Evolutionary conservation across 2,888 invertebrate genomes (phyloP), one percentile per base, ranked within the genome.

Genomic region (Campoplex capitator): DNA sequence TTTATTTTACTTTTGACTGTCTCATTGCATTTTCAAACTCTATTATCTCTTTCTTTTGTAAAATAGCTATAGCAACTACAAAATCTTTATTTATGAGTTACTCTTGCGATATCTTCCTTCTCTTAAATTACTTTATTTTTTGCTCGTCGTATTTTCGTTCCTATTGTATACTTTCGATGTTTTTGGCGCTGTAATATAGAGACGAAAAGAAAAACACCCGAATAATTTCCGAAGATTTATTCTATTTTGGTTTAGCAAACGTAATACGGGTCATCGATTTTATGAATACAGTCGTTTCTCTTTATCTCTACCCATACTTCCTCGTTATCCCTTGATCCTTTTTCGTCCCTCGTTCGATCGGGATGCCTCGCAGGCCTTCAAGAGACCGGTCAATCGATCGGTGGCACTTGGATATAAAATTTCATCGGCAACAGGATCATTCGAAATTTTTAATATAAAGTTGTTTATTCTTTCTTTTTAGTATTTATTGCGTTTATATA

Each of bases 321-420:
- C 89, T 76, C 83, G 82, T 87, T 85, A 75, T 88, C 88, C 87
- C 81, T 86, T 85, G 78, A 85, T 80, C 68, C 71, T 38, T 87
- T 77, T 68, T 42, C 45, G 82, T 84, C 54, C 74, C 42, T 58
- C 84, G 79, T 71, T 90, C 88, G 88, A 89, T 88, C 78, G 76
- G 86, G 85, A 89, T 82, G 84, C 79, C 71, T 67, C 75, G 83
- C 89, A 90, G 90, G 91, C 83, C 89, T 90, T 89, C 91, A 91
- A 89, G 82, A 88, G 88, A 91, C 90, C 90, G 89, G 88, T 87
- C 84, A 84, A 75, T 56, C 89, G 88, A 88, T 88, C 89, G 88
- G 81, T 83, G 84, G 67, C 85, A 70, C 67, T 75, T 86, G 70
- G 78, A 79, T 38, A 70, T 83, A 45, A 68, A 77, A 77, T 83